Evolutionary conservation across 2,888 invertebrate species (phyloP).

Genomic region (Drosophila conformis): DNA sequence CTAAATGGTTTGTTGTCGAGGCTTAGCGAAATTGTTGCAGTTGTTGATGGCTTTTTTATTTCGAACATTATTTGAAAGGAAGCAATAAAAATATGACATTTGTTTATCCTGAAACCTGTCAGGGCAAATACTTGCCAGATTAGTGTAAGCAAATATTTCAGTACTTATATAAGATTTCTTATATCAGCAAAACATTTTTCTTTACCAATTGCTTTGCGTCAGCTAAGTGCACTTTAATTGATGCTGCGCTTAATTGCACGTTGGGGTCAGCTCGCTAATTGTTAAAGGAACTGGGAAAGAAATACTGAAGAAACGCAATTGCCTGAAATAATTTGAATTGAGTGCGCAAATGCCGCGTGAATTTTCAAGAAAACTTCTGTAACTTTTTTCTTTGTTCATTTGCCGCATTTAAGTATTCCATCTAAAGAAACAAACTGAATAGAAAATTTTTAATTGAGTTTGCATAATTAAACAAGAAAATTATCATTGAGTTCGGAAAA

Average conservation of each 20-base stretch:
- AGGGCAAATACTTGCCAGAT: conserved; percentile 19
- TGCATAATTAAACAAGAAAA: conserved; percentile 75
- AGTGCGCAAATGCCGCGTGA: conserved; percentile 70
- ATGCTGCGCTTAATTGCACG: conserved; percentile 59
- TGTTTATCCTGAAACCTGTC: conserved; percentile 51
- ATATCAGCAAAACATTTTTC: conserved; percentile 1
- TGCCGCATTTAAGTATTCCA: conserved; percentile 31
- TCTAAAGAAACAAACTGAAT: conserved; percentile 40
- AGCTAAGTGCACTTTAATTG: conserved; percentile 61
- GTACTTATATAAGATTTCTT: conserved; percentile 23
- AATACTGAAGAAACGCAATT: conserved; percentile 60
- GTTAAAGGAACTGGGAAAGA: conserved; percentile 13
- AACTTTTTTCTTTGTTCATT: conserved; percentile 50
- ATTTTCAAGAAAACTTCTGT: conserved; percentile 56
- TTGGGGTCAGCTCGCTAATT: conserved; percentile 22
- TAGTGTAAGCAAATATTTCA: conserved; percentile 43
- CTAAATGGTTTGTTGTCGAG: conserved; percentile 54
- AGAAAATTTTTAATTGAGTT: conserved; percentile 70
- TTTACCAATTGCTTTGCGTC: conserved; percentile 24
- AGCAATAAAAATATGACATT: conserved; percentile 65
- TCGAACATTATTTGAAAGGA: conserved; percentile 15
- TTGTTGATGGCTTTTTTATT: conserved; percentile 69
- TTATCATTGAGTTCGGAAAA: conserved; percentile 44
- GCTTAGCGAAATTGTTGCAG: conserved; percentile 66
- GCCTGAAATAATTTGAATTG: conserved; percentile 79